Evolutionary conservation across 2,113 vertebrate species (phyloP).

Genomic region (Pandion haliaetus): DNA sequence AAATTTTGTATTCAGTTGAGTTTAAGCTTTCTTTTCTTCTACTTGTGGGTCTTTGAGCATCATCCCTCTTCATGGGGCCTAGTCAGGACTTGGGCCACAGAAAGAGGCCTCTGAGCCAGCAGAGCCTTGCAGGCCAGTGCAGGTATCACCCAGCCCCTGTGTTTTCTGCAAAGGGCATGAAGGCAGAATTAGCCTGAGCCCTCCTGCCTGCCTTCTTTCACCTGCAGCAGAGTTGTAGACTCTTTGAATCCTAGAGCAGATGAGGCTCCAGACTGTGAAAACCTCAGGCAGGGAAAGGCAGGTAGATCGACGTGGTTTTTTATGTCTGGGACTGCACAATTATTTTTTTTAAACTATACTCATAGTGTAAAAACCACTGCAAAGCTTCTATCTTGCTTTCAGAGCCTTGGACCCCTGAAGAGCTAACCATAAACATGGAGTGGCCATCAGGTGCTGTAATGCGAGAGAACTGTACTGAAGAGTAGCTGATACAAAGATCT

Average conservation of each 20-base stretch:
- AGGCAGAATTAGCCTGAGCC: background rate
- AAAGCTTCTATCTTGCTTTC: background rate
- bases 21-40: background rate
- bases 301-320: background rate
- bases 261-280: background rate
- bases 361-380: background rate
- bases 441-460: background rate
- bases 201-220: background rate
- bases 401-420: background rate
- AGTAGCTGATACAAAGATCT: background rate
- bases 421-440: background rate
- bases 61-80: background rate
- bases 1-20: background rate
- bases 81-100: background rate
- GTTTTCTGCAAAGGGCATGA: background rate
- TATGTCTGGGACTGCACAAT: background rate
- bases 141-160: background rate
- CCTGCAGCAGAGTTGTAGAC: background rate
- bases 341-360: background rate
- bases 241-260: background rate
- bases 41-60: background rate
- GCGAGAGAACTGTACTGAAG: background rate
- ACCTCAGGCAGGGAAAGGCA: background rate
- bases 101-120: background rate
- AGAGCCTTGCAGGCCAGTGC: background rate